Evolutionary conservation across 2,113 vertebrate species (phyloP).

Genomic region (Pseudorectes ferrugineus): DNA sequence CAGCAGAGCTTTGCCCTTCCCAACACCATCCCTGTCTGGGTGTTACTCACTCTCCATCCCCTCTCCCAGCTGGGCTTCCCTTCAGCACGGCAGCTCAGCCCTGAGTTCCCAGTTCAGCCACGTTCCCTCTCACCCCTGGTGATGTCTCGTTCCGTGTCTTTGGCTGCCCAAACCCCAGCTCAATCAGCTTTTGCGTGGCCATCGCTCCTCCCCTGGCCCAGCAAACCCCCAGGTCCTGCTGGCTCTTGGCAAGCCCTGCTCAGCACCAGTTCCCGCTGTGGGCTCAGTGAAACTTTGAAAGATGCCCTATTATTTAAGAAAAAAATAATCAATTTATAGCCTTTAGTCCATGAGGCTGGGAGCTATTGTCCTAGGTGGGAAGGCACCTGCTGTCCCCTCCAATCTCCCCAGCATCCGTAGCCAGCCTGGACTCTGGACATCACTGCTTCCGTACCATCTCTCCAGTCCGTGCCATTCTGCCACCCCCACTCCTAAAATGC

Average conservation of each 20-base stretch:
- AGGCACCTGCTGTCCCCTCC: neutral
- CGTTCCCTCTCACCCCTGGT: neutral
- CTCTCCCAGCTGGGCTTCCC: neutral
- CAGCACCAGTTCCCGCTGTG: neutral
- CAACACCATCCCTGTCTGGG: neutral
- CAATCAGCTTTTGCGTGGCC: neutral
- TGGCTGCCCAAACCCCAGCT: neutral
- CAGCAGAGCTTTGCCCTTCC: neutral
- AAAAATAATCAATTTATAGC: neutral
- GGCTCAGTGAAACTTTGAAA: neutral
- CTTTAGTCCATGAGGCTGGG: neutral
- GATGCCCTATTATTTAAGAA: neutral
- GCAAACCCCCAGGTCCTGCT: neutral
- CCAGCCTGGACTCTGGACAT: neutral
- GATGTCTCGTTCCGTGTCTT: neutral
- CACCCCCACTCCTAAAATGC: neutral
- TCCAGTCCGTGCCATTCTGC: neutral
- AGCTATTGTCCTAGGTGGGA: neutral
- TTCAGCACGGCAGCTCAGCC: neutral
- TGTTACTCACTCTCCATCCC: neutral
- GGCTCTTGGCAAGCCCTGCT: neutral
- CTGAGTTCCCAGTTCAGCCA: neutral
- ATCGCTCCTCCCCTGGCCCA: neutral
- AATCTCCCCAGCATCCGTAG: neutral
- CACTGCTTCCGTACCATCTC: neutral